Evolutionary conservation across 2,888 invertebrate species (phyloP).

Genomic region (Lycia hirtaria): DNA sequence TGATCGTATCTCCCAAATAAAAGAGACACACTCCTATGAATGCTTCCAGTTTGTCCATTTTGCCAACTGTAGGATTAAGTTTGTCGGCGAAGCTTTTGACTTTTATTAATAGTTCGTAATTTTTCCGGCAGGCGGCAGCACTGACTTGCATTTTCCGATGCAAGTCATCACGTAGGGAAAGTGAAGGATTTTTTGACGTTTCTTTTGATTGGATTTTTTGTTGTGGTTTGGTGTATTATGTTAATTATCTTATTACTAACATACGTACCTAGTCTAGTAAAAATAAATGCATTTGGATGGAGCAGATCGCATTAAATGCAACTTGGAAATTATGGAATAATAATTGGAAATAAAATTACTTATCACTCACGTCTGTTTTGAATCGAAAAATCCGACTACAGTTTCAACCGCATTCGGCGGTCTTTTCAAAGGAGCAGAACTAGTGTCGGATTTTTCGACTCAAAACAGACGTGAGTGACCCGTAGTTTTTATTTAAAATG

Average conservation of each 20-base stretch:
- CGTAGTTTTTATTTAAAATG: no score
- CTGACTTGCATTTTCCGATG: conserved; percentile 65
- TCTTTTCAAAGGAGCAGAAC: no score
- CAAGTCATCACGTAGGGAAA: conserved; percentile 63
- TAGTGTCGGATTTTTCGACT: no score
- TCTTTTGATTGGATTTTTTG: conserved; percentile 29
- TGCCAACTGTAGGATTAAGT: neutral
- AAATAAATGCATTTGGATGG: no score
- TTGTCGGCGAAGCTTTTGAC: conserved; percentile 55
- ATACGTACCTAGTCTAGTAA: no score
- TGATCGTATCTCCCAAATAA: neutral
- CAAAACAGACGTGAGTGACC: no score
- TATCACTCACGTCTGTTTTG: no score
- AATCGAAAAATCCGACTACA: no score
- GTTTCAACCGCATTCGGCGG: no score
- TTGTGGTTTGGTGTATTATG: conserved; percentile 11
- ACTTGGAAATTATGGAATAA: no score
- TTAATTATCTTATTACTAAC: neutral
- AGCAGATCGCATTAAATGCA: no score
- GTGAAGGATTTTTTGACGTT: conserved; percentile 37
- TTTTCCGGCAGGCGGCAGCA: conserved; percentile 53
- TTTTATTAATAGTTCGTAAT: conserved; percentile 71
- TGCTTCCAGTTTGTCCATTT: neutral
- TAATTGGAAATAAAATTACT: no score
- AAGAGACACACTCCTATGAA: neutral